A percentile compares a stretch with the other conserved stretches of the same genome.
These are phyloP conservation scores for Calephelis perditalis DNA, from an alignment of 2,888 invertebrate genomes.

Conservation along the genomic window DNA sequence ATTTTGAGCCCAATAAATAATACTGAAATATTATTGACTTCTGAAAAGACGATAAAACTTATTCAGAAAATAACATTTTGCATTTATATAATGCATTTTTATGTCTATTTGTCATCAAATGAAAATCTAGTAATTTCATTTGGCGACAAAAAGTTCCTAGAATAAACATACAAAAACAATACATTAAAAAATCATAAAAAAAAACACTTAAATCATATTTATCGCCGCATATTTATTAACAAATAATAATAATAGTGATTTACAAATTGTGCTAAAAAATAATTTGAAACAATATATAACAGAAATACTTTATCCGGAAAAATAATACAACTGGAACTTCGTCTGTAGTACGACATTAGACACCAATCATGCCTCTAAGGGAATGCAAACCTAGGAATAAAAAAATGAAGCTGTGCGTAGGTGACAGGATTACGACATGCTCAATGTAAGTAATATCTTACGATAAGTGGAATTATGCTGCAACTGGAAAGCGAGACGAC, in stretches of 20 bases:
- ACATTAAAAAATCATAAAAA: not conserved
- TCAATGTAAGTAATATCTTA: slow-evolving; percentile 55
- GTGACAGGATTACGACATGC: slow-evolving; percentile 41
- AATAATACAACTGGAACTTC: not conserved
- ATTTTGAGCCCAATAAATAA: too few species aligned
- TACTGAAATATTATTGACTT: too few species aligned
- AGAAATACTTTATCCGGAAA: not conserved
- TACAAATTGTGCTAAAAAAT: slow-evolving; percentile 5
- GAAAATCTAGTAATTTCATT: too few species aligned
- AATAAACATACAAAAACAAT: slow-evolving; percentile 12
- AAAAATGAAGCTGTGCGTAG: slow-evolving; percentile 5
- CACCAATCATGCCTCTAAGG: slow-evolving; percentile 7
- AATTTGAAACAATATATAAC: not conserved
- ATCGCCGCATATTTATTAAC: too few species aligned
- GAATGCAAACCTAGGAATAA: slow-evolving; percentile 3
- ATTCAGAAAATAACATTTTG: too few species aligned
- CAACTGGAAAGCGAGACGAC: slow-evolving; percentile 32
- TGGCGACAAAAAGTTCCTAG: too few species aligned
- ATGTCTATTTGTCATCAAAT: too few species aligned
- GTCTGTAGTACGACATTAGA: not conserved
- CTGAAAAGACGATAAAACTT: too few species aligned
- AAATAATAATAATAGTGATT: not conserved
- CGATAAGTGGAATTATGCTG: slow-evolving; percentile 36
- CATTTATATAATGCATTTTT: too few species aligned
- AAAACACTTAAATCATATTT: too few species aligned